Evolutionary conservation across 2,113 vertebrate genomes (phyloP), one percentile per base, ranked within the genome.

Genomic region (Trichechus manatus): DNA sequence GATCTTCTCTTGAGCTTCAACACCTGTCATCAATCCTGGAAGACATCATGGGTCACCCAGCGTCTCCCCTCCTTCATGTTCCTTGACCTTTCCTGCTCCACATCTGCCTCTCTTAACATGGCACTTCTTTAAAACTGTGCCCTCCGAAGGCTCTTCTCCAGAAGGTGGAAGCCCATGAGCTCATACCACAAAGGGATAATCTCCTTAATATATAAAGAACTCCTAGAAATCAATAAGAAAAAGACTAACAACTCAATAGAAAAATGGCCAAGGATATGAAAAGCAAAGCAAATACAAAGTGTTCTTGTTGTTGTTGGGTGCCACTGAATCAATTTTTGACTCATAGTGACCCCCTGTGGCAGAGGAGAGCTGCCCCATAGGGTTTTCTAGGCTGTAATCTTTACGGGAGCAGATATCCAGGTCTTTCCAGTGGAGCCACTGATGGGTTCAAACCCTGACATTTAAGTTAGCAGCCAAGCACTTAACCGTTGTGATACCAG

Each of bases 161-260:
- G 19, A 64, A 33, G 31, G 14, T 31, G 29, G 64, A 31, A 31
- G 64, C 64, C 31, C 31, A 5, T 31, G 14, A 15, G 56, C 20
- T 74, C 36, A 3, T 20, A 3, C 53, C 61, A 68, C 13, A 79
- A 85, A 85, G 61, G n/a, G 27, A 56, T 25, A 17, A 42, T 80
- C 63, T 87, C 92, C 74, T 59, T n/a, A 59, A 13, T 59, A 68
- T 33, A n/a, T n/a, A 17, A 86, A 86, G 63, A 87, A 68, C 47
- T 53, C 59, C 92, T 36, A 47, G 42, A 81, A 64, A 56, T 89
- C 33, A 75, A 20, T 42, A 75, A 75, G 47, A 72, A 47, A 36
- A 68, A 66, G 53, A 75, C 64, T n/a, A 94, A 42, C 25, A 53
- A 42, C 6, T 31, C 33, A 20, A 83, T 33, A 42, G 27, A 64